phyloP scores from a whole-genome alignment of 2,888 invertebrate species.

The Laothoe populi region DNA sequence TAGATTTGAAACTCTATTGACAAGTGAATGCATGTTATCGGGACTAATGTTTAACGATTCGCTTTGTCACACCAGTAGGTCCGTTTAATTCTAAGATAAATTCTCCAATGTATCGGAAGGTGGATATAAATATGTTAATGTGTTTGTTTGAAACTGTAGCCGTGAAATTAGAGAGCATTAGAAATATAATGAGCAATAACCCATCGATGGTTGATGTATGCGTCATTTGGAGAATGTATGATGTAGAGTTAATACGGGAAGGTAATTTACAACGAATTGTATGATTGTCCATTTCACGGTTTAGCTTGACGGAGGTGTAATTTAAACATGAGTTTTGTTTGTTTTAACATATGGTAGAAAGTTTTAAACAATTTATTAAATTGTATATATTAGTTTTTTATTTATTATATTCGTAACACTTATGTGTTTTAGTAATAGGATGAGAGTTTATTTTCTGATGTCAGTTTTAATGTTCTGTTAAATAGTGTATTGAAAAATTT shows the following conservation, averaged over 20 bases:
- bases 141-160: conserved; percentile 51
- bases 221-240: neutral
- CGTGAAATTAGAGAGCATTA: conserved; percentile 53
- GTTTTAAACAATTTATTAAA: conserved; percentile 13
- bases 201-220: conserved; percentile 25
- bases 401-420: neutral
- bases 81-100: conserved; percentile 58
- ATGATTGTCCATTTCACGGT: conserved; percentile 3
- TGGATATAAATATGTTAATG: conserved; percentile 58
- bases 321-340: conserved; percentile 31
- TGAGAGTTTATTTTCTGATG: neutral
- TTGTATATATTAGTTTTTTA: conserved; percentile 7
- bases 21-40: conserved; percentile 40
- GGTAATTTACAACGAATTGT: conserved; percentile 1
- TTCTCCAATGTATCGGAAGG: conserved; percentile 52
- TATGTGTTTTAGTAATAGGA: conserved; percentile 12
- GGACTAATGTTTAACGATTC: conserved; percentile 49
- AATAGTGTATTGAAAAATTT: too few species aligned
- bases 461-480: neutral
- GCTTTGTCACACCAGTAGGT: conserved; percentile 59
- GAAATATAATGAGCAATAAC: conserved; percentile 24
- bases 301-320: neutral
- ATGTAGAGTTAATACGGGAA: neutral
- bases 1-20: conserved; percentile 43
- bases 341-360: conserved; percentile 31